Conservation (phyloP, 2,888 invertebrate species). For the Entomobrya proxima region DNA sequence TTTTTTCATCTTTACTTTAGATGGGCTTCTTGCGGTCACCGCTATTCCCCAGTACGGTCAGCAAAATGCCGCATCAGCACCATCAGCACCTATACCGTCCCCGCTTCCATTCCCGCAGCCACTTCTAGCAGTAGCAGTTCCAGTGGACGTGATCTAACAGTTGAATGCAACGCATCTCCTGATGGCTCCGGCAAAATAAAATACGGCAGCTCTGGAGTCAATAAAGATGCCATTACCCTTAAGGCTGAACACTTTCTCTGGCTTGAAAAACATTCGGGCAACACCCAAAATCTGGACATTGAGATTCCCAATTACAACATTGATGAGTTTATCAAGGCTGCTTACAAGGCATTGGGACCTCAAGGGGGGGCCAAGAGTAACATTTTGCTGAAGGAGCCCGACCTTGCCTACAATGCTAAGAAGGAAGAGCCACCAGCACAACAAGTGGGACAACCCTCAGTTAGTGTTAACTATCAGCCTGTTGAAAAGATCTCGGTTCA, state of each 20-base stretch:
- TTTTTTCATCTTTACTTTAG: constrained; percentile 8
- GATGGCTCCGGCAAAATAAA: constrained; percentile 48
- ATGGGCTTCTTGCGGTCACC: constrained; percentile 36
- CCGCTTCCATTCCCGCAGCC: not conserved
- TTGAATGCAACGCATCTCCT: constrained; percentile 53
- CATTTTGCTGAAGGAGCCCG: constrained; percentile 58
- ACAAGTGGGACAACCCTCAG: constrained; percentile 48
- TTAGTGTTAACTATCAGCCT: constrained; percentile 59
- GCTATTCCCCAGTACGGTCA: constrained; percentile 56
- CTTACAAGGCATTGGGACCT: constrained; percentile 50
- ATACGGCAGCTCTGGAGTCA: constrained; percentile 57
- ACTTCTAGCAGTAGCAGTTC: not conserved
- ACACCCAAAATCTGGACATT: constrained; percentile 57
- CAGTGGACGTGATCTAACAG: constrained; percentile 32
- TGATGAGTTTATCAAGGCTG: constrained; percentile 63
- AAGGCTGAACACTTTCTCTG: constrained; percentile 62
- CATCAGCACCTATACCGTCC: constrained; percentile 20
- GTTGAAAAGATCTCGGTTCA: constrained; percentile 60
- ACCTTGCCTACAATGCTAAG: constrained; percentile 49
- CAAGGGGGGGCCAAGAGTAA: constrained; percentile 59
- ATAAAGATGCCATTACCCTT: constrained; percentile 56
- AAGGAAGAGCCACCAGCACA: constrained; percentile 30
- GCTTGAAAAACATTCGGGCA: constrained; percentile 46
- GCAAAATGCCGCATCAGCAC: not conserved
- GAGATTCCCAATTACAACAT: constrained; percentile 64